A percentile compares a stretch with the other conserved stretches of the same genome.
phyloP scores from a whole-genome alignment of 2,113 vertebrate species.

The Heterotis niloticus region DNA sequence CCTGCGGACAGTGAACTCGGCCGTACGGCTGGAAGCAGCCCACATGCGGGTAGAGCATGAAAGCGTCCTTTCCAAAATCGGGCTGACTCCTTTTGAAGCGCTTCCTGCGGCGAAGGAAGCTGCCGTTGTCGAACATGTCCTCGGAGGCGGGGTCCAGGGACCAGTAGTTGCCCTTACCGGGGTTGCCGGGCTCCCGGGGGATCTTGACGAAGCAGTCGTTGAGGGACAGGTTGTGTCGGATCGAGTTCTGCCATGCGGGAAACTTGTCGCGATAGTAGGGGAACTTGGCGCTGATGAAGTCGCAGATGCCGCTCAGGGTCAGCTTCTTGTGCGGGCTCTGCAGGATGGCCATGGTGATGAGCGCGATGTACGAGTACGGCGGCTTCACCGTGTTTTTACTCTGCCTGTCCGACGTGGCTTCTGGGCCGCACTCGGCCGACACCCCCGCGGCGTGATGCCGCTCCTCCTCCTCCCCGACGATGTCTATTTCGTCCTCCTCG shows the following conservation, averaged over 20 bases:
- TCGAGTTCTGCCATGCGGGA: slow-evolving; percentile 92
- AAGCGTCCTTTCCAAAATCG: slow-evolving; percentile 54
- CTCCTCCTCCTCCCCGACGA: slow-evolving; percentile 56
- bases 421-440: slow-evolving; percentile 50
- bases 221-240: slow-evolving; percentile 91
- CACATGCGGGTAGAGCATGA: slow-evolving; percentile 60
- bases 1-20: slow-evolving; percentile 55
- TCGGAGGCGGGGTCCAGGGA: slow-evolving; percentile 81
- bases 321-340: slow-evolving; percentile 81
- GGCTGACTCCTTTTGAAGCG: slow-evolving; percentile 78
- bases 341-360: slow-evolving; percentile 89
- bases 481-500: slow-evolving; percentile 61
- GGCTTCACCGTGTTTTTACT: slow-evolving; percentile 66
- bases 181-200: slow-evolving; percentile 86
- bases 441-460: slow-evolving; percentile 30
- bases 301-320: slow-evolving; percentile 83
- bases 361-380: slow-evolving; percentile 85
- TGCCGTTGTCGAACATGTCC: slow-evolving; percentile 90
- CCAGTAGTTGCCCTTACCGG: slow-evolving; percentile 97
- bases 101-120: slow-evolving; percentile 82
- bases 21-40: slow-evolving; percentile 58
- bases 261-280: slow-evolving; percentile 81
- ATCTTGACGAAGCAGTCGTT: slow-evolving; percentile 97
- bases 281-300: slow-evolving; percentile 87
- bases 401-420: slow-evolving; percentile 39